These are phyloP conservation scores for Eupithecia vulgata DNA, from an alignment of 2,888 invertebrate genomes.

Conservation along the genomic window DNA sequence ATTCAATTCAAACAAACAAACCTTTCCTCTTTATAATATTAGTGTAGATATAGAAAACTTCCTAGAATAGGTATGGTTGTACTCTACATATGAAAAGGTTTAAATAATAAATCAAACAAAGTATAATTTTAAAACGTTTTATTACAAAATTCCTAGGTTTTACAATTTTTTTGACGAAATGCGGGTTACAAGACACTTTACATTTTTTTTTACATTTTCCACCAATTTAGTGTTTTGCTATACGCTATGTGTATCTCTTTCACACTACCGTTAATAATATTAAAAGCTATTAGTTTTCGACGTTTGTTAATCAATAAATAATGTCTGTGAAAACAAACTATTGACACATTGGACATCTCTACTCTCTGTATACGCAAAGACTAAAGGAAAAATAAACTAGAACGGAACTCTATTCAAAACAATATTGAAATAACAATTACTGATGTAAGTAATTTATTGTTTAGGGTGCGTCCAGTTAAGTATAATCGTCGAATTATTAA, in stretches of 20 bases:
- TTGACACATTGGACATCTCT: background rate
- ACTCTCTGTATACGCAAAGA: background rate
- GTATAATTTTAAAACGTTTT: slow-evolving; percentile 17
- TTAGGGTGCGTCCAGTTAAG: too few species aligned
- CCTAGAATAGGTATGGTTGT: too few species aligned
- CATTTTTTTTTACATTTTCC: slow-evolving; percentile 20
- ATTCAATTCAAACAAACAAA: too few species aligned
- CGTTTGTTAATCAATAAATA: background rate
- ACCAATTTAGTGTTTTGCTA: background rate
- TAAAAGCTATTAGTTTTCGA: background rate
- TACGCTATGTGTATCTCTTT: slow-evolving; percentile 14
- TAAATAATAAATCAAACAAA: slow-evolving; percentile 5
- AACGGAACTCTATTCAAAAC: background rate
- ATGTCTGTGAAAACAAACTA: background rate
- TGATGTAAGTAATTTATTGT: too few species aligned
- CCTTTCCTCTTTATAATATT: too few species aligned
- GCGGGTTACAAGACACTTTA: slow-evolving; percentile 25
- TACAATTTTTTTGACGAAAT: slow-evolving; percentile 32
- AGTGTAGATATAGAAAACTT: too few species aligned
- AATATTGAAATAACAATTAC: too few species aligned
- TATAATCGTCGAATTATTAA: too few species aligned
- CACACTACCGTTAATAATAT: background rate
- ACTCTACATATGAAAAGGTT: too few species aligned
- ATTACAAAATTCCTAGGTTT: slow-evolving; percentile 28
- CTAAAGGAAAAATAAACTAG: background rate